Base-by-base conservation (phyloP, 2,888 invertebrate species). In the Sesia apiformis region DNA sequence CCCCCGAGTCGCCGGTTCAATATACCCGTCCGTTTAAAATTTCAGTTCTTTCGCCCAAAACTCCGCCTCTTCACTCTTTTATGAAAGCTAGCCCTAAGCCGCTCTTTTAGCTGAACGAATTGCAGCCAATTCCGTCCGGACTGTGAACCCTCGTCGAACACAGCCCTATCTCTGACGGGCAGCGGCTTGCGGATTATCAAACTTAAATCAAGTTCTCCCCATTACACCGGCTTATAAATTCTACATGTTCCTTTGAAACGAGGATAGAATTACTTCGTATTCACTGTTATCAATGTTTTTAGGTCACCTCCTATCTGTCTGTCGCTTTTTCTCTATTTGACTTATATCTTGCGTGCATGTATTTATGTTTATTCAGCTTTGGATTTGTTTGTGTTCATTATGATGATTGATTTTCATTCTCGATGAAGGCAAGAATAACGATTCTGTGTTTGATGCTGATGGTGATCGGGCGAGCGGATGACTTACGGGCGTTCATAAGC, bases 131-230 rank as follows among this genome's bases (percentile, higher is more conserved):
- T 50, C 54, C 55, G 51, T 39, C 53, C 57, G 58, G 63, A 64
- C 62, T 65, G 58, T 65, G 68, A 55, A 79, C 84, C 82, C 79
- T 79, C 70, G 72, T 78, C 76, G 72, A 67, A 72, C 38, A 69
- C 69, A 64, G 65, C 70, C 76, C 74, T 84, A 84, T 84, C 83
- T 78, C 70, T 73, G 76, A 77, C 78, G 69, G 77, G 69, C 80
- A 77, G 72, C 76, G 73, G 76, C 72, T 75, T 70, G 67, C 66
- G 81, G 79, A 82, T 84, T 84, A 83, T 75, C 76, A 77, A 81
- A 80, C 76, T 76, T 74, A 70, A 75, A 77, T 72, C 69, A 64
- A 67, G 64, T 69, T 67, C 70, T 64, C 65, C 61, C 60, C 64
- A 62, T 63, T 62, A 70, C 39, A 50, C 23, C 8, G 8, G 23